Evolutionary conservation across 1,140 invertebrate species (phyloP).

Genomic region (Conus ventricosus): DNA sequence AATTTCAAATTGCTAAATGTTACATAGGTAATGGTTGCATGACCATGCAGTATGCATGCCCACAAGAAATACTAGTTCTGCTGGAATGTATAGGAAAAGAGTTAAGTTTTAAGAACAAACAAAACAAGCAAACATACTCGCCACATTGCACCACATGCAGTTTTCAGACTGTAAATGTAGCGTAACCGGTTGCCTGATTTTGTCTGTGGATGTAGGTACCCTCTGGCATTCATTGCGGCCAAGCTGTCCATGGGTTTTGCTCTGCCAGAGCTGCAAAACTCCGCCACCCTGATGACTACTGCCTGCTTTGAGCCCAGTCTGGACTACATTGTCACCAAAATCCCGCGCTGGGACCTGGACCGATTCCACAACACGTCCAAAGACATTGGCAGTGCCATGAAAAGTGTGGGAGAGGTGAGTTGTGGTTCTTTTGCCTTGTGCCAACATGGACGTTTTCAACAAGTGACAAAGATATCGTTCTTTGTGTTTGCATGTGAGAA

Average conservation of each 20-base stretch:
- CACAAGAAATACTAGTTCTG: too few relatives aligned
- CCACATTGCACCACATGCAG: too few relatives aligned
- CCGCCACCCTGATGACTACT: constrained; percentile 59
- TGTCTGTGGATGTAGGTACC: constrained; percentile 53
- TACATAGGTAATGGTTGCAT: too few relatives aligned
- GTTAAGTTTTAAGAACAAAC: too few relatives aligned
- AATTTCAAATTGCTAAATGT: too few relatives aligned
- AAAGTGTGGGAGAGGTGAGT: constrained; percentile 65
- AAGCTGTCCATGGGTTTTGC: constrained; percentile 60
- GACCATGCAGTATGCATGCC: too few relatives aligned
- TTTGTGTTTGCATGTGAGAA: too few relatives aligned
- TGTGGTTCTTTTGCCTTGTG: background rate
- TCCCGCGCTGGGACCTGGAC: constrained; percentile 65
- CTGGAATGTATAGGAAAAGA: too few relatives aligned
- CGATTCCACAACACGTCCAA: constrained; percentile 58
- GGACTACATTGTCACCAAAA: constrained; percentile 67
- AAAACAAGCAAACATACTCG: too few relatives aligned
- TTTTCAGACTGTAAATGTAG: too few relatives aligned
- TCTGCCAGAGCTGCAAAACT: constrained; percentile 58
- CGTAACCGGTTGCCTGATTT: background rate
- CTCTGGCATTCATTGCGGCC: constrained; percentile 65
- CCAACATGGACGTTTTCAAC: too few relatives aligned
- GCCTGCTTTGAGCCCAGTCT: constrained; percentile 67
- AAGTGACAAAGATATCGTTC: too few relatives aligned
- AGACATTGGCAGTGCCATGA: constrained; percentile 66